A percentile compares a stretch with the other conserved stretches of the same genome.
Evolutionary conservation across 1,140 invertebrate genomes (phyloP).

Genomic region (Drosophila tsacasi): DNA sequence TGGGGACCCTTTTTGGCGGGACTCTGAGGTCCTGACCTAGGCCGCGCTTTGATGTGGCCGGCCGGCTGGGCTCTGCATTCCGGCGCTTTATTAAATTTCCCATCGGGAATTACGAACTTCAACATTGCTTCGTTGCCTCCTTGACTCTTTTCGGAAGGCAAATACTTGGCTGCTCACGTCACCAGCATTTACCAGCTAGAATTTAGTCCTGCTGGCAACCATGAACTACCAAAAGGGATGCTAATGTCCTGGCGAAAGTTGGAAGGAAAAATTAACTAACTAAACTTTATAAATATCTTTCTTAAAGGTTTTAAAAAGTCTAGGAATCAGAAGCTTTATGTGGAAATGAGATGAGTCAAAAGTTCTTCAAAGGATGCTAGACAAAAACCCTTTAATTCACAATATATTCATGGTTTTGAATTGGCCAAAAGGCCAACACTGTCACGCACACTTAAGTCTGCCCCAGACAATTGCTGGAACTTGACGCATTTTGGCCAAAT

Average conservation of each 20-base stretch:
- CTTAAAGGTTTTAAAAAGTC: no score
- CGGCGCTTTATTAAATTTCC: slow-evolving; percentile 72
- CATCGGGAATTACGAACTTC: slow-evolving; percentile 46
- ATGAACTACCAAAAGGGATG: slow-evolving; percentile 6
- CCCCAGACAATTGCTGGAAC: slow-evolving; percentile 37
- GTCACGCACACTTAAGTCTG: slow-evolving; percentile 31
- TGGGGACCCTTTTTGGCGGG: neutral
- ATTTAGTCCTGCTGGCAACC: slow-evolving; percentile 15
- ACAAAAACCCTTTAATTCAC: no score
- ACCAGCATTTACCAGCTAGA: slow-evolving; percentile 9
- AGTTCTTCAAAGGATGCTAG: neutral
- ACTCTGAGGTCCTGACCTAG: slow-evolving; percentile 55
- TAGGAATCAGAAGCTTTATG: no score
- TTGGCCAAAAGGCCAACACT: slow-evolving; percentile 18
- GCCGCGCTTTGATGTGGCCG: slow-evolving; percentile 68
- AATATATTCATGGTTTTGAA: neutral
- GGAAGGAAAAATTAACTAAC: neutral
- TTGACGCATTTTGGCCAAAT: slow-evolving; percentile 77
- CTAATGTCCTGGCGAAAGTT: slow-evolving; percentile 3
- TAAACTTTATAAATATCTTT: neutral
- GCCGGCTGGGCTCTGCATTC: slow-evolving; percentile 29
- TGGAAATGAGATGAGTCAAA: neutral
- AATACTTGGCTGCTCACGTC: slow-evolving; percentile 40
- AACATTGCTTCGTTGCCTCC: slow-evolving; percentile 9
- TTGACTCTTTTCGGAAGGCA: slow-evolving; percentile 23